Conservation (phyloP, 2,797 vertebrate genomes). For the Taeniopygia guttata region DNA sequence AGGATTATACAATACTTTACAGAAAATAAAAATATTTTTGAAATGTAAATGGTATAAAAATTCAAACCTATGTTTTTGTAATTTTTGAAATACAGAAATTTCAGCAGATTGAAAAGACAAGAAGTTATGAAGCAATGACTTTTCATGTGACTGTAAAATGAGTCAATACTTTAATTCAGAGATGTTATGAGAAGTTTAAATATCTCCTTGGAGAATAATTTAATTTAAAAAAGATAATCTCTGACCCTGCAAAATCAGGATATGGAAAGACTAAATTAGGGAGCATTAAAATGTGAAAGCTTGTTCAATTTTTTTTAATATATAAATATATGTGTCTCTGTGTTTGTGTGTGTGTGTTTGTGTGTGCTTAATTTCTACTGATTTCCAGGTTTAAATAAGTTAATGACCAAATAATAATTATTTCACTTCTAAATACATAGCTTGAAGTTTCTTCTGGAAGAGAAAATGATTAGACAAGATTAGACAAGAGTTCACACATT, state of each 20-base stretch:
- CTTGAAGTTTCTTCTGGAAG: background rate
- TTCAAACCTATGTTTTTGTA: background rate
- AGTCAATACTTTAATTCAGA: background rate
- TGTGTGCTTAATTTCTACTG: background rate
- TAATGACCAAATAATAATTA: background rate
- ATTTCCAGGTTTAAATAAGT: background rate
- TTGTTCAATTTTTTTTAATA: background rate
- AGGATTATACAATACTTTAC: background rate
- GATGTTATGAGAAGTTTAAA: background rate
- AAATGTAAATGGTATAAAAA: background rate
- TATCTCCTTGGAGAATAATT: background rate
- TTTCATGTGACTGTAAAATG: background rate
- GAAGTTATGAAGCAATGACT: background rate
- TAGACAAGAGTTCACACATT: background rate
- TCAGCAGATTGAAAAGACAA: background rate
- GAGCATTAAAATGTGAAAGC: fast-evolving
- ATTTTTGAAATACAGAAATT: background rate
- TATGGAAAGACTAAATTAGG: background rate
- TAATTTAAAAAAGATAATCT: background rate
- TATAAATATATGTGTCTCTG: no score
- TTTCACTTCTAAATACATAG: background rate
- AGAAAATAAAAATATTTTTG: background rate
- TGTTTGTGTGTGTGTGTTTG: background rate
- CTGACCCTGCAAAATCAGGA: background rate
- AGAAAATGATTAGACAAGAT: background rate